These are phyloP conservation scores for Sebastes kiyomatsui DNA, from an alignment of 2,797 vertebrate genomes.

Conservation along the genomic window DNA sequence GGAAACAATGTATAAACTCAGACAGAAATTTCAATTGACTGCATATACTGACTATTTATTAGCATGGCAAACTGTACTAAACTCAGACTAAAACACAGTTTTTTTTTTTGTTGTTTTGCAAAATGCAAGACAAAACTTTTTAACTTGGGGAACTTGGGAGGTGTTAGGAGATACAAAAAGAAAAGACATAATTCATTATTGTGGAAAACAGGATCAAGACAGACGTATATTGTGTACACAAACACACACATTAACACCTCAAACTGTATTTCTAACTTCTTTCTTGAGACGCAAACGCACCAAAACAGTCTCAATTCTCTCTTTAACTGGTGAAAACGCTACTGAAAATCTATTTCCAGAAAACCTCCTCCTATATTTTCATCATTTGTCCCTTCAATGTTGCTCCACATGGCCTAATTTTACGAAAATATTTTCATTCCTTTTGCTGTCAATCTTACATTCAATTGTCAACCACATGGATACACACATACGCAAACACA, in stretches of 20 bases:
- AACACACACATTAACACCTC: not conserved
- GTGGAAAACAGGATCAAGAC: no score
- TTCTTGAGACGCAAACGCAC: not conserved
- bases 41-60: no score
- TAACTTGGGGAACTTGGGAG: no score
- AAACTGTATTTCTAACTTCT: not conserved
- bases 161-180: no score
- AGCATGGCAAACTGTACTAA: no score
- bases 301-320: not conserved
- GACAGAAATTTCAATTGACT: no score
- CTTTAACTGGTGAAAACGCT: not conserved
- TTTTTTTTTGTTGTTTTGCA: no score
- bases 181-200: no score
- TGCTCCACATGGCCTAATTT: not conserved
- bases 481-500: conserved; percentile 11
- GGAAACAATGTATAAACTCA: no score
- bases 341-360: not conserved
- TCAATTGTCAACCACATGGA: conserved; percentile 35
- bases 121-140: no score
- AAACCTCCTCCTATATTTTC: not conserved
- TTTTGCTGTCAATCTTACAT: conserved; percentile 24
- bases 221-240: not conserved
- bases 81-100: no score
- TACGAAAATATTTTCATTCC: conserved; percentile 30
- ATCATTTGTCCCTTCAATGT: not conserved